Percentiles rank a stretch among this genome's conserved stretches.
phyloP scores from a whole-genome alignment of 2,113 vertebrate genomes.

The Halichoeres trimaculatus region DNA sequence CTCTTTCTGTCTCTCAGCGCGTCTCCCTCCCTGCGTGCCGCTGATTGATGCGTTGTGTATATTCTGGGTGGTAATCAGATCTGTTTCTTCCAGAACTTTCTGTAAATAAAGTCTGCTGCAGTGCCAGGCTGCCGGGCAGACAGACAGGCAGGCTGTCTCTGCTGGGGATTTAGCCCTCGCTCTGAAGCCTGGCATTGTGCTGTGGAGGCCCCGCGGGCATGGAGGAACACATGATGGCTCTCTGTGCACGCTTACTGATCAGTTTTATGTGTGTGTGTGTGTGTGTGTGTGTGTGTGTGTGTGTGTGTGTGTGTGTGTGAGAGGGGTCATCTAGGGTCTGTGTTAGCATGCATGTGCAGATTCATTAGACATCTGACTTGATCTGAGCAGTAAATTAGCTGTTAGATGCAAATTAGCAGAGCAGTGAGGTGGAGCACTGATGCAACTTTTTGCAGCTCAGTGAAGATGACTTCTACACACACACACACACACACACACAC shows the following conservation, averaged over 20 bases:
- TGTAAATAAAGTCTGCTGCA: constrained; percentile 69
- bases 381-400: constrained; percentile 69
- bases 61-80: constrained; percentile 72
- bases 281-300: no score
- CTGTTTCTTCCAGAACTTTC: constrained; percentile 69
- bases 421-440: constrained; percentile 32
- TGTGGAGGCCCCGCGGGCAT: constrained; percentile 17
- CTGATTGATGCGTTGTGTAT: constrained; percentile 79
- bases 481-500: constrained; percentile 2
- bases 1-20: constrained; percentile 38
- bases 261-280: constrained; percentile 4
- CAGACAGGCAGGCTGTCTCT: constrained; percentile 73
- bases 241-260: constrained; percentile 2
- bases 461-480: constrained; percentile 47
- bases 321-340: constrained; percentile 48
- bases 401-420: constrained; percentile 58
- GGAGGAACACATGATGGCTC: constrained; percentile 50
- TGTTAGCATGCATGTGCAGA: constrained; percentile 50
- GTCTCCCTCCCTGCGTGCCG: constrained; percentile 27
- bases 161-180: constrained; percentile 54
- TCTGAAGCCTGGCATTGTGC: constrained; percentile 44
- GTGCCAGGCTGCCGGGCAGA: constrained; percentile 69
- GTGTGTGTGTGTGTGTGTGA: not conserved
- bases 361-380: constrained; percentile 69
- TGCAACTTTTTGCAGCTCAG: constrained; percentile 60